Evolutionary conservation across 2,797 vertebrate species (phyloP).

Genomic region (Epinephelus malabaricus): DNA sequence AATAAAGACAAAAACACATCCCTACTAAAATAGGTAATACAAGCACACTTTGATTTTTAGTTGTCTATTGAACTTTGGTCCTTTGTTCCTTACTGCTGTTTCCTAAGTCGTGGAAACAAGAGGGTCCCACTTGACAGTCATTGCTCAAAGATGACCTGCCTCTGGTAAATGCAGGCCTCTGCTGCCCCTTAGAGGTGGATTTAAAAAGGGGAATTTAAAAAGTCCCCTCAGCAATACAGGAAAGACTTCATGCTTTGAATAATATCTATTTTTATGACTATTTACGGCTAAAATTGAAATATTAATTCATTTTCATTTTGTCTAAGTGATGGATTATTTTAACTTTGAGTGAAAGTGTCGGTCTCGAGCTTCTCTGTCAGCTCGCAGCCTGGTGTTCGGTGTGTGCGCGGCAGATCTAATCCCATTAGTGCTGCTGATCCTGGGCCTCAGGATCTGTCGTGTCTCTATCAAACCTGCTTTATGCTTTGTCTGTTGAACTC

Average conservation of each 20-base stretch:
- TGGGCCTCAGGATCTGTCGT: slow-evolving; percentile 63
- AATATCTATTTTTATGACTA: slow-evolving; percentile 5
- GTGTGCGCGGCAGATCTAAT: slow-evolving; percentile 65
- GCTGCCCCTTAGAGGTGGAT: slow-evolving; percentile 84
- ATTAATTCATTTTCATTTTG: slow-evolving; percentile 16
- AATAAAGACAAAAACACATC: background rate
- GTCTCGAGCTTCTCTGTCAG: slow-evolving; percentile 9
- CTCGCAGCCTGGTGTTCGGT: slow-evolving; percentile 38
- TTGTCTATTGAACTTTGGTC: slow-evolving; percentile 60
- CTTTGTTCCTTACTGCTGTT: slow-evolving; percentile 53
- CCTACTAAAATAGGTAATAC: background rate
- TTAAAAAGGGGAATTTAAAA: slow-evolving; percentile 23
- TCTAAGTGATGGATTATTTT: slow-evolving; percentile 12
- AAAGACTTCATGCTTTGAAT: background rate
- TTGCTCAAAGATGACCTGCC: slow-evolving; percentile 36
- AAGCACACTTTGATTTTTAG: slow-evolving; percentile 36
- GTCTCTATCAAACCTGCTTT: slow-evolving; percentile 73
- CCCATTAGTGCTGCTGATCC: slow-evolving; percentile 73
- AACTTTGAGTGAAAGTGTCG: slow-evolving; percentile 20
- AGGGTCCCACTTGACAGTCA: slow-evolving; percentile 48
- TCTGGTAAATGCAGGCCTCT: slow-evolving; percentile 78
- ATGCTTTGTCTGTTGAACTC: slow-evolving; percentile 48
- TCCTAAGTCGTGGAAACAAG: slow-evolving; percentile 35
- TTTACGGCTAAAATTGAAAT: background rate
- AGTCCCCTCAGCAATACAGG: background rate